Evolutionary conservation across 2,113 vertebrate species (phyloP).

Genomic region (Chrysemys picta): DNA sequence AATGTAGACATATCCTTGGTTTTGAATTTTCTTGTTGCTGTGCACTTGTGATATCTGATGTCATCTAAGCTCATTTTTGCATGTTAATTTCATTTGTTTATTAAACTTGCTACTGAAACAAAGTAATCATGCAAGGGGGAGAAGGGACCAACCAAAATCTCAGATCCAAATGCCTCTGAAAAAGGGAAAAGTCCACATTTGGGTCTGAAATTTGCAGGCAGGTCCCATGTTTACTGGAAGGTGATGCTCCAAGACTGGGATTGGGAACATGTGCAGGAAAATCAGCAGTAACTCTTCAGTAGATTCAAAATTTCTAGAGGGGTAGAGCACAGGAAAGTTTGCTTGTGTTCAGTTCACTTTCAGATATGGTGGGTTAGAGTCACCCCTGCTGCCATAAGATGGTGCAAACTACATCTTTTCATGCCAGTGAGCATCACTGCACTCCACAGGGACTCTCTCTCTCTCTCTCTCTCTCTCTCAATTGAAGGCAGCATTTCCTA

Average conservation of each 20-base stretch:
- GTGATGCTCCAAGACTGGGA: neutral
- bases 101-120: neutral
- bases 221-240: neutral
- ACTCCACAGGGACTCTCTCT: neutral
- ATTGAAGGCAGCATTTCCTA: neutral
- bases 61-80: neutral
- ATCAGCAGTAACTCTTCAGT: neutral
- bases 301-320: neutral
- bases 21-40: conserved; percentile 8
- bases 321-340: neutral
- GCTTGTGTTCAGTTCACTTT: neutral
- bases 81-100: neutral
- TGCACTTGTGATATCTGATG: neutral
- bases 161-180: neutral
- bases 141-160: neutral
- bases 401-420: neutral
- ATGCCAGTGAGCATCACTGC: neutral
- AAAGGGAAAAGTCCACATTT: neutral
- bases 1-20: neutral
- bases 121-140: neutral
- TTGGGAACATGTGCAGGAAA: neutral
- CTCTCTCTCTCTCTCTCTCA: too few species aligned
- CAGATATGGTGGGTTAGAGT: neutral
- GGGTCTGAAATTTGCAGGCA: neutral
- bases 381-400: neutral